These are phyloP conservation scores for Monodelphis domestica DNA, from an alignment of 2,797 vertebrate genomes.

Conservation along the genomic window DNA sequence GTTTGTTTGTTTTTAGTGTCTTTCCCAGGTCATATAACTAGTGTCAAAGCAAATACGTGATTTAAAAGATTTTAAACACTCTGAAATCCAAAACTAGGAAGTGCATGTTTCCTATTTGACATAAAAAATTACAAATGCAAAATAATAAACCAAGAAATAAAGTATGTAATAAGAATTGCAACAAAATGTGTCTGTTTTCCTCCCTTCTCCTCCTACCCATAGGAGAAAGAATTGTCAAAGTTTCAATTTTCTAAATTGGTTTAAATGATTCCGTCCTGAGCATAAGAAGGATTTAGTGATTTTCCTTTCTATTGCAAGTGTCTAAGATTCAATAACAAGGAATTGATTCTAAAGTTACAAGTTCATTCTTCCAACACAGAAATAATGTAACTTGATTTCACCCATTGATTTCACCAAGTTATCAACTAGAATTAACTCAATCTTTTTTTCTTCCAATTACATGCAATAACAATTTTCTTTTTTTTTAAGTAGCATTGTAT, in stretches of 20 bases:
- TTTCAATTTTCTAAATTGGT: background rate
- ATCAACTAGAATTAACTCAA: conserved; percentile 76
- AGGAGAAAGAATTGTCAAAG: background rate
- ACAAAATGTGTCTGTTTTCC: background rate
- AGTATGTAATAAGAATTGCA: background rate
- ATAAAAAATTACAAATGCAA: background rate
- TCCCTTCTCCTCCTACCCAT: background rate
- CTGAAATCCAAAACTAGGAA: conserved; percentile 18
- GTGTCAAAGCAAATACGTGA: background rate
- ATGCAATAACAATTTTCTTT: too few species aligned
- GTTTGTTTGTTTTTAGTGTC: background rate
- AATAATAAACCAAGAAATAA: background rate
- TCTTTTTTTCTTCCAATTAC: too few species aligned
- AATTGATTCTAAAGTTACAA: conserved; percentile 77
- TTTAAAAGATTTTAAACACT: background rate
- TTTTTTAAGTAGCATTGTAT: conserved; percentile 75
- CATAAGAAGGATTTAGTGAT: background rate
- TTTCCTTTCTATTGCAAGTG: conserved; percentile 8
- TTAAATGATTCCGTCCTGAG: background rate
- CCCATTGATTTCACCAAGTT: conserved; percentile 77
- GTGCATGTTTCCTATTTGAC: background rate
- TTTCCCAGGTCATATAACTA: background rate
- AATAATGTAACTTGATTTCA: conserved; percentile 77
- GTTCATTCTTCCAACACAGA: conserved; percentile 73
- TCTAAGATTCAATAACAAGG: conserved; percentile 55